Conservation (phyloP, 2,113 vertebrate species). For the Todiramphus chloris region DNA sequence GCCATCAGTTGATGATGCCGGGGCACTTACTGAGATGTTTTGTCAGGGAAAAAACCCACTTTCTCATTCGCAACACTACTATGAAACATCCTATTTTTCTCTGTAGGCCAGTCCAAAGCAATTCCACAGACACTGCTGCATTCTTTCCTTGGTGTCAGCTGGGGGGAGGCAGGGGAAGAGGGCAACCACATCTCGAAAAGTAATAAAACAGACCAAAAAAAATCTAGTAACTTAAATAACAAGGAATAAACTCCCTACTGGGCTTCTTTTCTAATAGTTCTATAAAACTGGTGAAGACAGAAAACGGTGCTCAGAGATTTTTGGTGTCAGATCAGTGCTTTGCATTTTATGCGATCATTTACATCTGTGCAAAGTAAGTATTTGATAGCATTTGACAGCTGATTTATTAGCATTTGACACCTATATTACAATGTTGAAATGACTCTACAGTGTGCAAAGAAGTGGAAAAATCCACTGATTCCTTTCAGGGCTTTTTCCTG, state of each 20-base stretch:
- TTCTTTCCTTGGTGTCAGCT: not conserved
- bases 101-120: not conserved
- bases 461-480: conserved; percentile 7
- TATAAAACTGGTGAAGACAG: conserved; percentile 2
- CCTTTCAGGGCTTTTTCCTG: not conserved
- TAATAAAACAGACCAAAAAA: not conserved
- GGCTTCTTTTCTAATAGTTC: not conserved
- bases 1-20: conserved; percentile 65
- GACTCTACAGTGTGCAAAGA: conserved; percentile 24
- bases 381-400: conserved; percentile 46
- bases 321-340: conserved; percentile 17
- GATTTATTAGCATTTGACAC: conserved; percentile 55
- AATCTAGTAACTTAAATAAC: not conserved
- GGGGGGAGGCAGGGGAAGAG: no score
- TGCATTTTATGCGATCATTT: conserved; percentile 43
- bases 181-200: not conserved
- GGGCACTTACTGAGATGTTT: conserved; percentile 35
- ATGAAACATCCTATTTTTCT: not conserved
- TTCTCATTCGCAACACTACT: not conserved
- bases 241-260: not conserved
- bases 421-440: conserved; percentile 31
- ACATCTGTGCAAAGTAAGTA: conserved; percentile 22
- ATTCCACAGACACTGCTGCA: not conserved
- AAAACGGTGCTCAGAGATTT: not conserved
- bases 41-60: not conserved